A percentile compares a stretch with the other conserved stretches of the same genome.
Evolutionary conservation across 2,797 vertebrate genomes (phyloP).

Genomic region (Mico argentatus): DNA sequence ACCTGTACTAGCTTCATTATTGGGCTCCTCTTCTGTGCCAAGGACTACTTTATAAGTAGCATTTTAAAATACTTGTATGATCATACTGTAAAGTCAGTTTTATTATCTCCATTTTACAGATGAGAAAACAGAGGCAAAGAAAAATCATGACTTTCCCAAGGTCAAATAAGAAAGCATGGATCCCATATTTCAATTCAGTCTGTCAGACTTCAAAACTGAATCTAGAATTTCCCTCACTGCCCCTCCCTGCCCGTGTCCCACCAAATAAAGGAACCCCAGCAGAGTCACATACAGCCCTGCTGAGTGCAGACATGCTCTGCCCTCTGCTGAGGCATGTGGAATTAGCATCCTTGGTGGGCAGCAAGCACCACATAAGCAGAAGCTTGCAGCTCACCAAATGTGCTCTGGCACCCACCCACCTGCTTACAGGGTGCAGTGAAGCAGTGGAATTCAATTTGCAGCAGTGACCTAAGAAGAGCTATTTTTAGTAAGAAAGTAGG

Average conservation of each 20-base stretch:
- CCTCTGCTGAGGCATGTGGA: background rate
- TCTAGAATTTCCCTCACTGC: background rate
- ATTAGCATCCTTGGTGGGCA: slow-evolving; percentile 24
- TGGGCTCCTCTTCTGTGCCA: background rate
- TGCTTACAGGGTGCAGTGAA: slow-evolving; percentile 89
- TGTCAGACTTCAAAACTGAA: background rate
- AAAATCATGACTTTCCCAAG: background rate
- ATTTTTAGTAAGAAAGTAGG: slow-evolving; percentile 96
- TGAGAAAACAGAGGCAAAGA: slow-evolving; percentile 36
- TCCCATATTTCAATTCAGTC: background rate
- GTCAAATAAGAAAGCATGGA: background rate
- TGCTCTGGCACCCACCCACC: slow-evolving; percentile 74
- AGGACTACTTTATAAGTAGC: background rate
- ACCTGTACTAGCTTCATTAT: background rate
- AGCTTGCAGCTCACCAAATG: slow-evolving; percentile 79
- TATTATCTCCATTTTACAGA: slow-evolving; percentile 30
- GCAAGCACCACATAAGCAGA: slow-evolving; percentile 30
- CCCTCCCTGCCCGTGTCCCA: background rate
- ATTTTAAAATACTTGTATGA: background rate
- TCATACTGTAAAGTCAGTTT: background rate
- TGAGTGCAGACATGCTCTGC: background rate
- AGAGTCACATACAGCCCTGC: background rate
- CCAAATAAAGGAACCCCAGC: background rate
- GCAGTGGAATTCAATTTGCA: slow-evolving; percentile 91
- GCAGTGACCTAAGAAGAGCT: slow-evolving; percentile 92